Evolutionary conservation across 1,140 invertebrate genomes (phyloP).

Genomic region (Drosophila ohnishii): DNA sequence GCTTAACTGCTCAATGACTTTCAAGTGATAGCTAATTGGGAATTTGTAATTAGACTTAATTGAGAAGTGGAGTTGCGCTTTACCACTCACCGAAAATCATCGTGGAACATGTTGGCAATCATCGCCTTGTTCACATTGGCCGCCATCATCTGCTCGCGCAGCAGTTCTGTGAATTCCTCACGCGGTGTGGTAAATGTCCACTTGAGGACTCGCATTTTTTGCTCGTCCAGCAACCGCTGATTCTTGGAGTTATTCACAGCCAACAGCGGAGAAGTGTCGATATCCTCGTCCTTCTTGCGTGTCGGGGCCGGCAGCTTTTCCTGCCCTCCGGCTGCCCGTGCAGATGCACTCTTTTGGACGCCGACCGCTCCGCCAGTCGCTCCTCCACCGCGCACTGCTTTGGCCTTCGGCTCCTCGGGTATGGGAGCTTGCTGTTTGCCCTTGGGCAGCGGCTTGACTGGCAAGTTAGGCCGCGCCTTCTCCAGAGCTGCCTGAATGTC

Average conservation of each 20-base stretch:
- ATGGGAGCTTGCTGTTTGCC: constrained; percentile 84
- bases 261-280: constrained; percentile 91
- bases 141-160: constrained; percentile 95
- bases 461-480: constrained; percentile 92
- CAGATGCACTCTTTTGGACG: constrained; percentile 83
- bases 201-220: constrained; percentile 95
- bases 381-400: constrained; percentile 84
- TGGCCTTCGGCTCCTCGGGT: constrained; percentile 84
- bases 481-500: constrained; percentile 91
- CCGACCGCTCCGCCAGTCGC: constrained; percentile 26
- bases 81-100: constrained; percentile 89
- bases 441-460: constrained; percentile 90
- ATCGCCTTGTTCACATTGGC: constrained; percentile 94
- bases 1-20: constrained; percentile 95
- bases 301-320: constrained; percentile 84
- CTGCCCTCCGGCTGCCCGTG: constrained; percentile 82
- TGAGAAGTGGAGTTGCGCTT: not conserved
- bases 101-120: constrained; percentile 96
- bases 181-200: constrained; percentile 98
- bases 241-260: constrained; percentile 94
- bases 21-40: constrained; percentile 89
- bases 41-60: not conserved
- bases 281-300: constrained; percentile 92
- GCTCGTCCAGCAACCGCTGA: constrained; percentile 95
- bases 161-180: constrained; percentile 95